Evolutionary conservation across 2,797 vertebrate species (phyloP), one percentile per base, ranked within the genome.

Genomic region (Thaleichthys pacificus): DNA sequence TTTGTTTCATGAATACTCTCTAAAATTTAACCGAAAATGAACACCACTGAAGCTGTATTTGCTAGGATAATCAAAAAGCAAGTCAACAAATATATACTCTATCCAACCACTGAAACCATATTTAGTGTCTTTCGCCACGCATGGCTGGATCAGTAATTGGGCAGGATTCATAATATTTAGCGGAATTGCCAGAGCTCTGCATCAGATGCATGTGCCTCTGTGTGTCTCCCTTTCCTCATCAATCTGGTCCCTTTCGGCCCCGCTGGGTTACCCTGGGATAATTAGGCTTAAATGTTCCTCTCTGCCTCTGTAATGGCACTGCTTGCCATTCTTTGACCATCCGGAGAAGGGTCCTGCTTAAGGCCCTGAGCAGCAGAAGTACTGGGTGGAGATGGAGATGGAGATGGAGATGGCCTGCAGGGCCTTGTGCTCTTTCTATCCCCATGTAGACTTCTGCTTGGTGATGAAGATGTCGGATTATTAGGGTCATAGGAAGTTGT

Each of bases 241-340:
- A 77, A 68, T 49, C 54, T 11, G 71, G 61, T 42, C 66, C 8
- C 69, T 68, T 76, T 62, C 72, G 70, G 71, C 61, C 66, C 66
- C 63, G 61, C 68, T 67, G 68, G 76, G 69, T 77, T 77, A 80
- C 77, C 75, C 80, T 72, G 68, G 24, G 73, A 78, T 80, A 73
- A 77, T 84, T 81, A 87, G 64, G 76, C 69, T 58, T 32, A 80
- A 79, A 69, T 77, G 67, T 68, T 72, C 70, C 83, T 78, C 76
- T 80, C 58, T 71, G 15, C 19, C 14, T 57, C 63, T 67, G 73
- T 80, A 80, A 78, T 73, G 56, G 65, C 72, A 66, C 70, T 77
- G 54, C 54, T 38, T 61, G 32, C 61, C 70, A 66, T 72, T 47
- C 57, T 67, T 70, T 58, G 9, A 68, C 74, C 63, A 66, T 57